Base-by-base conservation (phyloP, 2,113 vertebrate genomes). In the Dolichotis patagonum region DNA sequence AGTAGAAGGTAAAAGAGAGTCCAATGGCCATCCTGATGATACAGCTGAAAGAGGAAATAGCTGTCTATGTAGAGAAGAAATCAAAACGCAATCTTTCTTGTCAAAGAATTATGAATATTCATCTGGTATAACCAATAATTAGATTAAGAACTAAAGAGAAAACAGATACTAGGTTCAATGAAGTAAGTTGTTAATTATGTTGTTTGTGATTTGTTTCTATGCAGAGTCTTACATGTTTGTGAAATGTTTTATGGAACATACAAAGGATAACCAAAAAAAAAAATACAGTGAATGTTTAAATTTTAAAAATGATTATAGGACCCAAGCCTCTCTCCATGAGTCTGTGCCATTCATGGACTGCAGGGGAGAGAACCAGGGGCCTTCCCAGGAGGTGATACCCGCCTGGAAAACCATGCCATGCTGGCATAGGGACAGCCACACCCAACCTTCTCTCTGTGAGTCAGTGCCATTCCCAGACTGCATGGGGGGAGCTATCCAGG, bases 141-240 rank as follows among this genome's bases (percentile, higher is more conserved):
- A 71, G 32, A 88, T 62, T 88, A 73, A 92, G 41, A 38, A 81
- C n/a, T 75, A n/a, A 82, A 26, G 28, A 13, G 84, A 95, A 30
- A 30, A 93, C 43, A 91, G 38, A 9, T 77, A 11, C 62, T 30
- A 80, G 30, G 46, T 26, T 26, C 46, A 89, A 3, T 7, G 16
- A 63, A 5, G 7, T 78, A 73, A 78, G n/a, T 77, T 91, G 95
- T 32, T 43, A 69, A 78, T 78, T 93, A 35, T 54, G 30, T 43
- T 67, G 46, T 19, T 60, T 92, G n/a, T 81, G 83, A 65, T 81
- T 95, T 80, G 19, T 84, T 87, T 95, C 62, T 56, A 3, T 63
- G 35, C 1, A 58, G 62, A 88, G 41, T 4, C 49, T 38, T 73
- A 19, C 11, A 65, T 17, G 41, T n/a, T 85, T 80, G 35, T 56